These are phyloP conservation scores for Eonycteris spelaea DNA, from an alignment of 2,113 vertebrate genomes.

Conservation along the genomic window DNA sequence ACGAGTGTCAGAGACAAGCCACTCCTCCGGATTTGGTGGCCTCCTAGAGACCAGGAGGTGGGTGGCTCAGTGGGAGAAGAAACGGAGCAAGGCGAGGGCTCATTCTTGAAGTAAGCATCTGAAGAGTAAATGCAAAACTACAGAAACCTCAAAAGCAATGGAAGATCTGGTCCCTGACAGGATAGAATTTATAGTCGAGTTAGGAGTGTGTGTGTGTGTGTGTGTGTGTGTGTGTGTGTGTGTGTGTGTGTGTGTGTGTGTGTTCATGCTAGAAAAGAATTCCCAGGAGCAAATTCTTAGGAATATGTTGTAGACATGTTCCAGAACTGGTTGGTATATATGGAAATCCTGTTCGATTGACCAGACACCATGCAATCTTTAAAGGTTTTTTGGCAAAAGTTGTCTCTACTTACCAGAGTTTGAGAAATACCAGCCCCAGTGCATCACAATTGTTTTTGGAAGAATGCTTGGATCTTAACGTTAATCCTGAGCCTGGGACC, in stretches of 20 bases:
- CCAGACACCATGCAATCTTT: background rate
- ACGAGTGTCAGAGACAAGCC: rapidly evolving
- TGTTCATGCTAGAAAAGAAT: background rate
- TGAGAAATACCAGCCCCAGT: background rate
- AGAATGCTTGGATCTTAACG: background rate
- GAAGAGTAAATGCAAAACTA: too few relatives aligned
- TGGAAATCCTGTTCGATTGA: background rate
- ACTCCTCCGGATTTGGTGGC: rapidly evolving
- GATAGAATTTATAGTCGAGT: background rate
- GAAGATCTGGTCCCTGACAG: too few relatives aligned
- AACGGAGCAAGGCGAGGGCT: background rate
- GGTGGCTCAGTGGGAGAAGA: rapidly evolving
- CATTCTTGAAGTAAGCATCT: background rate
- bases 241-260: too few relatives aligned
- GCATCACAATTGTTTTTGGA: background rate
- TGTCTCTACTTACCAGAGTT: background rate
- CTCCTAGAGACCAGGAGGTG: background rate
- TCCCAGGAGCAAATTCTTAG: background rate
- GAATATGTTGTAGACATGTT: background rate
- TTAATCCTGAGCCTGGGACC: background rate
- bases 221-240: too few relatives aligned
- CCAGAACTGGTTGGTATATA: background rate
- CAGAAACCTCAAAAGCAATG: background rate
- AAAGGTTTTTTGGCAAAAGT: background rate
- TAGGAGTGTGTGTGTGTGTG: too few relatives aligned